Conservation (phyloP, 2,797 vertebrate species). For the Rhynchotus rufescens region DNA sequence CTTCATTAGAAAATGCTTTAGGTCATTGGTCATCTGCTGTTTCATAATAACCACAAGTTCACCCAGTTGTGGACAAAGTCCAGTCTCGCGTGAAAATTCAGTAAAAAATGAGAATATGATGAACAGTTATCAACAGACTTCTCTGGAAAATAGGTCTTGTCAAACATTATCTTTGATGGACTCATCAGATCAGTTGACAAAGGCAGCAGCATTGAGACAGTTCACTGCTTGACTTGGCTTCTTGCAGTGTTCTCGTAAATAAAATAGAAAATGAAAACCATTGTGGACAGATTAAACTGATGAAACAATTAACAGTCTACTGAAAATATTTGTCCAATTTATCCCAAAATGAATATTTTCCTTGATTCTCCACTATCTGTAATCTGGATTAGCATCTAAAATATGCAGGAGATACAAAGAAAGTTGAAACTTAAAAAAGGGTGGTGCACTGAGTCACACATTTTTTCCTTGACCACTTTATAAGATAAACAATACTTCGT, state of each 20-base stretch:
- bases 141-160: not conserved
- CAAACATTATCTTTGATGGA: not conserved
- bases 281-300: not conserved
- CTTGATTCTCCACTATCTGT: not conserved
- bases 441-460: not conserved
- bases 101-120: not conserved
- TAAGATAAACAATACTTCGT: not conserved
- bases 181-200: not conserved
- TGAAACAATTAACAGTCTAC: not conserved
- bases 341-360: not conserved
- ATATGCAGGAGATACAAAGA: not conserved
- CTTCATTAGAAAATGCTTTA: conserved; percentile 24
- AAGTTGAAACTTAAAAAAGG: not conserved
- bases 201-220: not conserved
- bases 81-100: not conserved
- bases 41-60: not conserved
- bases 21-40: not conserved
- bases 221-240: not conserved
- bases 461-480: not conserved
- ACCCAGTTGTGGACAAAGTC: not conserved
- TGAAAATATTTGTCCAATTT: not conserved
- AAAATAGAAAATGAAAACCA: not conserved
- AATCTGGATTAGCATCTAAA: not conserved
- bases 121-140: not conserved
- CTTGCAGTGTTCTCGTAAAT: not conserved